phyloP scores from a whole-genome alignment of 2,797 vertebrate genomes.

The Lacerta bilineata region DNA sequence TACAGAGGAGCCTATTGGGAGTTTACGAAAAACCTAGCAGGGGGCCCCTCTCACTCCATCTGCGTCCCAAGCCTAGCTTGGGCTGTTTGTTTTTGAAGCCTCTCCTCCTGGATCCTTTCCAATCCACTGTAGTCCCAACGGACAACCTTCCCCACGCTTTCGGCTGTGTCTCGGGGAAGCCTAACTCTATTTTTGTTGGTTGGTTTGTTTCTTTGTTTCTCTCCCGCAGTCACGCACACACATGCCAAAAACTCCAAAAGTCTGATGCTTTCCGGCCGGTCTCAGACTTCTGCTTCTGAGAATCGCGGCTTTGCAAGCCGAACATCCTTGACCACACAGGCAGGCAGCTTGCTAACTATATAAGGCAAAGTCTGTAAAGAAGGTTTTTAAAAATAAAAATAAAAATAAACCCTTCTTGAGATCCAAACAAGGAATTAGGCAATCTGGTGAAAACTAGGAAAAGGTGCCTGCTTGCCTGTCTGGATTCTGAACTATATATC shows the following conservation, averaged over 20 bases:
- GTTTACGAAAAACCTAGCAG: background rate
- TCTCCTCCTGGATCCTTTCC: conserved; percentile 26
- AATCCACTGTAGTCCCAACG: background rate
- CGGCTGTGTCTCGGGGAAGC: background rate
- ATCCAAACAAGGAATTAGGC: background rate
- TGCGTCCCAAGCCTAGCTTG: background rate
- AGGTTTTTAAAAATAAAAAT: too few relatives aligned
- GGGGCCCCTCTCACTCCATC: background rate
- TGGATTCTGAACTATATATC: background rate
- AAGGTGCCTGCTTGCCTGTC: too few relatives aligned
- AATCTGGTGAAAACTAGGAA: too few relatives aligned
- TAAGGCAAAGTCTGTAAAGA: background rate
- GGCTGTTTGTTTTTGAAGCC: background rate
- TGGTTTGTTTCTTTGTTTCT: background rate
- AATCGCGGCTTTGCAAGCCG: background rate
- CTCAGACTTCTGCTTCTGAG: background rate
- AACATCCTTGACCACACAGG: background rate
- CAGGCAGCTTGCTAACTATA: background rate
- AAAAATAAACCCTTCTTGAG: too few relatives aligned
- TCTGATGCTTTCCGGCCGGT: background rate
- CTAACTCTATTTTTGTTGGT: background rate
- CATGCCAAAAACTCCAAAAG: too few relatives aligned
- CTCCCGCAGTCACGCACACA: background rate
- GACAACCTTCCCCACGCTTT: background rate
- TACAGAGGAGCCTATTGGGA: background rate